These are phyloP conservation scores for Mesoclemmys tuberculata DNA, from an alignment of 2,113 vertebrate species.

Conservation along the genomic window DNA sequence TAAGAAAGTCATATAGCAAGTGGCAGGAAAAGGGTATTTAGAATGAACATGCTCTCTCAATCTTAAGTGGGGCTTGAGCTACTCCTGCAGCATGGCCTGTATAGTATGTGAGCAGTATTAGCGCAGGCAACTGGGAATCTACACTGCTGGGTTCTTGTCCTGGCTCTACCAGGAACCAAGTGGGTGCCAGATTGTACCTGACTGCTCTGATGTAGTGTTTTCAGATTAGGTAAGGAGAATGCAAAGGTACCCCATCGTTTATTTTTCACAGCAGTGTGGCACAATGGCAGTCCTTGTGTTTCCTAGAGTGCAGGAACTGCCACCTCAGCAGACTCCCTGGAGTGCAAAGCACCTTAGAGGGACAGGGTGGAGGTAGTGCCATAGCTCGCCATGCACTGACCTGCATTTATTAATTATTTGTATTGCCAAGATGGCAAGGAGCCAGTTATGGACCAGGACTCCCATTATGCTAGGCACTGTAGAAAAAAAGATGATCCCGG, in stretches of 20 bases:
- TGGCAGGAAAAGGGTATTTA: not conserved
- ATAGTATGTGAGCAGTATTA: not conserved
- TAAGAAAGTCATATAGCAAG: not conserved
- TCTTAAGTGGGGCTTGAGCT: not conserved
- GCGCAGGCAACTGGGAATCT: not conserved
- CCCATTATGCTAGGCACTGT: not conserved
- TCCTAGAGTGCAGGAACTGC: not conserved
- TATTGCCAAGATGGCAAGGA: not conserved
- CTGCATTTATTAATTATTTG: not conserved
- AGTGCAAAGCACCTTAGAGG: not conserved
- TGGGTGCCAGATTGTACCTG: not conserved
- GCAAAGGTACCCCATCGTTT: not conserved
- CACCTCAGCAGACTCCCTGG: not conserved
- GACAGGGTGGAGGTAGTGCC: not conserved
- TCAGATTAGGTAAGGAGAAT: not conserved
- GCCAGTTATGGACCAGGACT: not conserved
- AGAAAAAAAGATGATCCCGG: not conserved
- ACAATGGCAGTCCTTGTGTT: not conserved
- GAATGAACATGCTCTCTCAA: not conserved
- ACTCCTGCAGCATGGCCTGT: not conserved
- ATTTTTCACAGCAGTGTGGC: not conserved
- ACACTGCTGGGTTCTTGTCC: not conserved
- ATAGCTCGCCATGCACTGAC: not conserved
- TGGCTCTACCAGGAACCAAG: not conserved
- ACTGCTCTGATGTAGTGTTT: not conserved